Percentiles rank a stretch among this genome's conserved stretches.
Conservation (phyloP, 2,888 invertebrate genomes). For the Aspidiotus rigidus region DNA sequence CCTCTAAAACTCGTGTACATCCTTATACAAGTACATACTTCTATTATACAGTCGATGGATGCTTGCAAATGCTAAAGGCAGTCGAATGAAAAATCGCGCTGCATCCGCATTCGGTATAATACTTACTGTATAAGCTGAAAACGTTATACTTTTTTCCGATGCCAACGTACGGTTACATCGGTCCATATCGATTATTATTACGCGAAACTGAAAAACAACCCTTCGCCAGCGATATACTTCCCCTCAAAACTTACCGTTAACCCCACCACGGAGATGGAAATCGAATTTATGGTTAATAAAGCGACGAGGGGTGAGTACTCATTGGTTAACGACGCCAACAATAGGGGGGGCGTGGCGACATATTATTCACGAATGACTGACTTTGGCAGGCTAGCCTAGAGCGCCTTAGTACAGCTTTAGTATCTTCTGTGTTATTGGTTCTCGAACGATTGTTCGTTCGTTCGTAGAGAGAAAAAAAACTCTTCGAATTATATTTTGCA, state of each 20-base stretch:
- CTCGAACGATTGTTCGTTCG: constrained; percentile 15
- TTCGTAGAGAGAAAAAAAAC: no score
- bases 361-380: constrained; percentile 31
- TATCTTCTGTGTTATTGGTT: constrained; percentile 25
- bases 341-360: constrained; percentile 28
- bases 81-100: no score
- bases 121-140: no score
- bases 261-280: constrained; percentile 22
- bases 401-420: constrained; percentile 3
- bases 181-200: constrained; percentile 12
- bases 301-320: constrained; percentile 23
- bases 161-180: neutral
- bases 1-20: no score
- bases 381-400: constrained; percentile 28
- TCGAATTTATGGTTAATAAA: constrained; percentile 29
- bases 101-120: no score
- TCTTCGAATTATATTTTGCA: no score
- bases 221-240: constrained; percentile 6
- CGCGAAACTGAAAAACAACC: neutral
- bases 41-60: no score
- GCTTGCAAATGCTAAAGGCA: no score
- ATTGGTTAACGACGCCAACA: constrained; percentile 28
- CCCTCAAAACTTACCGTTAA: constrained; percentile 15
- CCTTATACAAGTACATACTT: no score
- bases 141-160: constrained; percentile 1